phyloP scores from a whole-genome alignment of 2,113 vertebrate species.

The Saguinus imperator region DNA sequence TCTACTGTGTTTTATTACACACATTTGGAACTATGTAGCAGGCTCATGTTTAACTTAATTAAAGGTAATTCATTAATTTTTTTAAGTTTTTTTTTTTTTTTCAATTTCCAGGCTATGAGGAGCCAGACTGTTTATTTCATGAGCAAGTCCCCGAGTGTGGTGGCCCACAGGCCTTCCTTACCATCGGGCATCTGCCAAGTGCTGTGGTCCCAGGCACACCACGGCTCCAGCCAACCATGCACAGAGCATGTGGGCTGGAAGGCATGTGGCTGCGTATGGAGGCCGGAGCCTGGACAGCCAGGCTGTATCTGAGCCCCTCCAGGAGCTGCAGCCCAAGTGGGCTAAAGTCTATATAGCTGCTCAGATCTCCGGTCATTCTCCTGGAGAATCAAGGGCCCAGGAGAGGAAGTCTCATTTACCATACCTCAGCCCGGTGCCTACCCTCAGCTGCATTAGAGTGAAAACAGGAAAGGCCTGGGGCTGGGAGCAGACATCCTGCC shows the following conservation, averaged over 20 bases:
- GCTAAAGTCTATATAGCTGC: neutral
- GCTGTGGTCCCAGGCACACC: neutral
- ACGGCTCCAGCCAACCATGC: neutral
- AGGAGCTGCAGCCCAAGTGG: accelerated
- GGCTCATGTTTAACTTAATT: neutral
- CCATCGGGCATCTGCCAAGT: no score
- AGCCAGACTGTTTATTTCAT: neutral
- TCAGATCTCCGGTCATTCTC: neutral
- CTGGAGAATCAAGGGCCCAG: neutral
- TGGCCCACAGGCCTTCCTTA: neutral
- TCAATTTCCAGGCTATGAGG: neutral
- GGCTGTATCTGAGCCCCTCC: neutral
- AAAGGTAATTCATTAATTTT: neutral
- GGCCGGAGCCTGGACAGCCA: no score
- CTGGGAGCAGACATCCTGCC: neutral
- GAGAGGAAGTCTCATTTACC: neutral
- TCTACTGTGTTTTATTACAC: neutral
- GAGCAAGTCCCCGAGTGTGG: neutral
- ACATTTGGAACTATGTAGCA: neutral
- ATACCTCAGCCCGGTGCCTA: neutral
- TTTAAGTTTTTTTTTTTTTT: neutral
- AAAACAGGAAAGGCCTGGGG: neutral
- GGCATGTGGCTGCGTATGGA: accelerated
- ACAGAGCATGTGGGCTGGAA: neutral
- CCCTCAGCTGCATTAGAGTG: neutral